Base-by-base conservation (phyloP, 2,888 invertebrate genomes). In the Zygogramma bicolorata region DNA sequence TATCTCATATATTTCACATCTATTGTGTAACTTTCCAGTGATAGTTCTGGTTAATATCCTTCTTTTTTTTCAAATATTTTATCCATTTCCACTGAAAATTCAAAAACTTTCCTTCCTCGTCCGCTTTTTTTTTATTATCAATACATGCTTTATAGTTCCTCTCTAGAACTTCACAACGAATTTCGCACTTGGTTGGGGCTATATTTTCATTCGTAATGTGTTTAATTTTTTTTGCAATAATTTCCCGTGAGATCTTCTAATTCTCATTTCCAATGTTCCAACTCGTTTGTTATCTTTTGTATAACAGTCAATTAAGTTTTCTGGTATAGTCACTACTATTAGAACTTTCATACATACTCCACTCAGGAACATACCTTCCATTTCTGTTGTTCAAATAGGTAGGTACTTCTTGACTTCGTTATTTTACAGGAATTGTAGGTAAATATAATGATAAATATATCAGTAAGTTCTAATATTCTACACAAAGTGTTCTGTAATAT, bases 291-390 rank as follows among this genome's bases (percentile, higher is more conserved):
- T 73, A 65, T 73, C 65, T 63, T 70, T 70, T 60, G 58, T 31
- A 57, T 73, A 75, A n/a, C 60, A 60, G 53, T 73, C 68, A 18
- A 75, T 73, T 57, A 75, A 58, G n/a, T 63, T 29, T 60, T 57
- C 27, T 34, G 75, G n/a, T 75, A 53, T 34, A 22, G 57, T 66
- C 57, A 38, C 38, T 53, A 25, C 58, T 66, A 42, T 42, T 10
- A n/a, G 25, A 58, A 58, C 22, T 29, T 7, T 58, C 58, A 25
- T 25, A 10, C 27, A 22, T 58, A 25, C 13, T 58, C 20, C 25
- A 58, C 4, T 58, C 27, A 10, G 5, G 29, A 58, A 58, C 58
- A 20, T 58, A 58, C 58, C 58, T 53, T 53, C 53, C 53, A 53
- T 15, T 42, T 42, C 13, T 42, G 13, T 10, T 1, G 40, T n/a